These are phyloP conservation scores for Anarhynchus alexandrinus DNA, from an alignment of 2,113 vertebrate genomes.

Conservation along the genomic window DNA sequence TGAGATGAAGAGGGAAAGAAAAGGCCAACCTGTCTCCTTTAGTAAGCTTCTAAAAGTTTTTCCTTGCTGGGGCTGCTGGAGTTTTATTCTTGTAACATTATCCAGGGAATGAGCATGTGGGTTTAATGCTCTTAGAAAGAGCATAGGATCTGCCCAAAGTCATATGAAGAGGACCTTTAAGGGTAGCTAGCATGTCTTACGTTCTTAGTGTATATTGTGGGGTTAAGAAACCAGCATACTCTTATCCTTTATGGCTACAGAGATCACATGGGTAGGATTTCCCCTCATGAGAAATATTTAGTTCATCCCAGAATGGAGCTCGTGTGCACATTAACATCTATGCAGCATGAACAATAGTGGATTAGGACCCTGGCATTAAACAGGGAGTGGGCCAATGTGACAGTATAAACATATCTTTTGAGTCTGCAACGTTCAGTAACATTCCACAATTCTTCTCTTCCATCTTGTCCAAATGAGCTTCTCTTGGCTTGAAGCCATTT, in stretches of 20 bases:
- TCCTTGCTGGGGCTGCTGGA: background rate
- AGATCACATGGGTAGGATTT: background rate
- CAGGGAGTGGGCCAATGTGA: background rate
- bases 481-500: slow-evolving; percentile 44
- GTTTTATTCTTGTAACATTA: background rate
- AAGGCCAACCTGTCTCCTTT: background rate
- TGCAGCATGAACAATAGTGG: background rate
- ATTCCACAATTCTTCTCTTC: slow-evolving; percentile 2
- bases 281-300: background rate
- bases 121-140: background rate
- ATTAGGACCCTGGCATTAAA: background rate
- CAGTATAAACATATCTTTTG: slow-evolving; percentile 6
- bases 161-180: background rate
- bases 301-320: background rate
- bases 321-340: background rate
- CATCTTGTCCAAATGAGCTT: slow-evolving; percentile 35
- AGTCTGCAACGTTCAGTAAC: background rate
- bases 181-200: background rate
- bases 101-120: background rate
- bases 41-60: background rate
- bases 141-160: background rate
- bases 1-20: background rate
- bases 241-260: background rate
- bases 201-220: background rate
- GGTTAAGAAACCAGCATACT: background rate